These are phyloP conservation scores for Micromesistius poutassou DNA, from an alignment of 2,797 vertebrate genomes.

Conservation along the genomic window DNA sequence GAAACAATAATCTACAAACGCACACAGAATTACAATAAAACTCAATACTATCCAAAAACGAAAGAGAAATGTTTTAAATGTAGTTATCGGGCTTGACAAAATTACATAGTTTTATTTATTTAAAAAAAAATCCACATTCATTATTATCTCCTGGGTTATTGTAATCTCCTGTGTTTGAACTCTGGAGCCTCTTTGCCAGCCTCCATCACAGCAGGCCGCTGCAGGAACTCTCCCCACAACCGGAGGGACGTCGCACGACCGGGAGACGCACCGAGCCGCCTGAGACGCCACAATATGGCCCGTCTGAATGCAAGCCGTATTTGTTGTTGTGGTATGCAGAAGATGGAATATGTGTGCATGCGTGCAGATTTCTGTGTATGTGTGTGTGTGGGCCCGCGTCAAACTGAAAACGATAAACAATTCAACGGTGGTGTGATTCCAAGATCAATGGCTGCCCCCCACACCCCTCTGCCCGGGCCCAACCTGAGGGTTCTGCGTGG, in stretches of 20 bases:
- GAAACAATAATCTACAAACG: neutral
- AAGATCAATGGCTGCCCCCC: neutral
- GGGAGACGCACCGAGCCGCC: conserved; percentile 22
- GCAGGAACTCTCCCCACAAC: conserved; percentile 50
- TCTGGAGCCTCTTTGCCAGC: too few relatives aligned
- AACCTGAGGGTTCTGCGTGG: neutral
- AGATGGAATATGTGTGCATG: neutral
- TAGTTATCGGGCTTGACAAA: conserved; percentile 40
- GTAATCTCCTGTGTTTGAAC: too few relatives aligned
- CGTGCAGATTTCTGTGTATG: neutral
- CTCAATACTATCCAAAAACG: neutral
- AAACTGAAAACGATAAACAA: neutral
- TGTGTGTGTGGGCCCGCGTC: too few relatives aligned
- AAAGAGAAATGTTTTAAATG: neutral
- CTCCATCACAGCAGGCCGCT: conserved; percentile 24
- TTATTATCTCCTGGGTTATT: conserved; percentile 14
- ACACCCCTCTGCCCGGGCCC: neutral
- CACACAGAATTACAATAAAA: neutral
- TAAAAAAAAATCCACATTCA: too few relatives aligned
- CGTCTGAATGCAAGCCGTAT: conserved; percentile 31
- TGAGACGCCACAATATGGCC: conserved; percentile 51
- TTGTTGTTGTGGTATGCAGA: too few relatives aligned
- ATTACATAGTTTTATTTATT: conserved; percentile 20
- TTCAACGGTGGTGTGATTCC: neutral
- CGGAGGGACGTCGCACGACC: conserved; percentile 28